These are phyloP conservation scores for Hyles vespertilio DNA, from an alignment of 1,140 invertebrate genomes.

Conservation along the genomic window DNA sequence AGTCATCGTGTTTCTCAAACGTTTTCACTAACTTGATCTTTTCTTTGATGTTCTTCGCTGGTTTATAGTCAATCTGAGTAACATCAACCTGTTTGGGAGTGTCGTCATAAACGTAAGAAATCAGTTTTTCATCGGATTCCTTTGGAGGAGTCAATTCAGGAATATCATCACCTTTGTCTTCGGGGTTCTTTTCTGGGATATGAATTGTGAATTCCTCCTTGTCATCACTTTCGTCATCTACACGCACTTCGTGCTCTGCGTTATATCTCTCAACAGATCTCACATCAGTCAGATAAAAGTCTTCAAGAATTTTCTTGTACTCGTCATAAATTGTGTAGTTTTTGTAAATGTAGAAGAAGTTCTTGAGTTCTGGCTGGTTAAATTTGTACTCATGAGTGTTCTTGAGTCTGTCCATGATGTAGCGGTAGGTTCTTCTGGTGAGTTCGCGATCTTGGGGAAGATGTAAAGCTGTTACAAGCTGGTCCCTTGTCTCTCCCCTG, in stretches of 20 bases:
- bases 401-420: constrained; percentile 72
- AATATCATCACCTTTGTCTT: constrained; percentile 63
- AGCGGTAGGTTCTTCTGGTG: constrained; percentile 67
- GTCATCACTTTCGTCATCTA: constrained; percentile 48
- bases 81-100: constrained; percentile 64
- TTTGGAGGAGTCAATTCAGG: constrained; percentile 47
- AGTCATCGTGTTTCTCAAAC: constrained; percentile 67
- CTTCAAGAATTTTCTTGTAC: constrained; percentile 76
- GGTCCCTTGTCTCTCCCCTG: constrained; percentile 75
- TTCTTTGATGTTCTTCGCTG: constrained; percentile 73
- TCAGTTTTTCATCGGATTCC: constrained; percentile 61
- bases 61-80: constrained; percentile 55
- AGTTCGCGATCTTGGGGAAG: constrained; percentile 71
- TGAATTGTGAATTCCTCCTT: constrained; percentile 40
- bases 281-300: constrained; percentile 78
- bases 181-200: constrained; percentile 38
- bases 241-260: constrained; percentile 29
- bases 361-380: constrained; percentile 78
- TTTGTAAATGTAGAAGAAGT: constrained; percentile 81
- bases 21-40: constrained; percentile 69
- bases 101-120: constrained; percentile 70
- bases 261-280: constrained; percentile 75
- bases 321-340: constrained; percentile 78
- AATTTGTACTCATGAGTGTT: constrained; percentile 75
- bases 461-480: constrained; percentile 75